Evolutionary conservation across 2,888 invertebrate species (phyloP).

Genomic region (Thymelicus acteon): DNA sequence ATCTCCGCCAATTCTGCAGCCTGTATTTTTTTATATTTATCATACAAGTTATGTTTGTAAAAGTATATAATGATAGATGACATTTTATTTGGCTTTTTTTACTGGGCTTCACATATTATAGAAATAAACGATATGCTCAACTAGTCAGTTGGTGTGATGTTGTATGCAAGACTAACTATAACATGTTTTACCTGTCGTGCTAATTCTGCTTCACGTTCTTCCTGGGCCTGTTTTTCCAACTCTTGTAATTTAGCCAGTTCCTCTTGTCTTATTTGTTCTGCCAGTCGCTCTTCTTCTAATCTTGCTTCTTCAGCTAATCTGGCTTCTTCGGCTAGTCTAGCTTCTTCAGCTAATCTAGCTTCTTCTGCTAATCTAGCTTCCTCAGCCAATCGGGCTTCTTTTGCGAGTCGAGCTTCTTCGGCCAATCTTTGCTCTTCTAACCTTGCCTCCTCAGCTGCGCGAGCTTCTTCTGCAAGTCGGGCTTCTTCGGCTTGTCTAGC

Average conservation of each 20-base stretch:
- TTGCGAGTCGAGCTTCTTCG: constrained; percentile 75
- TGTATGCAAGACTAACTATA: no score
- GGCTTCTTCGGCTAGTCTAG: constrained; percentile 69
- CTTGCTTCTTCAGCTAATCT: constrained; percentile 74
- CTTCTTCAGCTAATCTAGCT: constrained; percentile 75
- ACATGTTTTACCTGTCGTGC: constrained; percentile 83
- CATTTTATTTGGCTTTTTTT: no score
- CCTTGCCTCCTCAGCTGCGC: constrained; percentile 39
- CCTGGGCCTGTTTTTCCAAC: constrained; percentile 71
- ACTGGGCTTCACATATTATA: no score
- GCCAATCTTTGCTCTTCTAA: constrained; percentile 70
- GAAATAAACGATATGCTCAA: no score
- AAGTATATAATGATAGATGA: no score
- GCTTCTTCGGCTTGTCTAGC: constrained; percentile 73
- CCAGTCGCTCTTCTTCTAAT: constrained; percentile 75
- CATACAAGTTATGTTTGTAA: no score
- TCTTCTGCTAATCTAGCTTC: constrained; percentile 73
- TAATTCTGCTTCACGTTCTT: constrained; percentile 79
- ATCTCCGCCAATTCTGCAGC: constrained; percentile 89
- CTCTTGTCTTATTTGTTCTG: constrained; percentile 72
- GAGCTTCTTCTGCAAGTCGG: constrained; percentile 71
- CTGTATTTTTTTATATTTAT: constrained; percentile 52
- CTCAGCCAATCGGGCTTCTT: constrained; percentile 69
- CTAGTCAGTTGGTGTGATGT: no score
- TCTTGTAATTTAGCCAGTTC: constrained; percentile 76